These are phyloP conservation scores for Phyllostomus discolor DNA, from an alignment of 2,113 vertebrate genomes.

Conservation along the genomic window DNA sequence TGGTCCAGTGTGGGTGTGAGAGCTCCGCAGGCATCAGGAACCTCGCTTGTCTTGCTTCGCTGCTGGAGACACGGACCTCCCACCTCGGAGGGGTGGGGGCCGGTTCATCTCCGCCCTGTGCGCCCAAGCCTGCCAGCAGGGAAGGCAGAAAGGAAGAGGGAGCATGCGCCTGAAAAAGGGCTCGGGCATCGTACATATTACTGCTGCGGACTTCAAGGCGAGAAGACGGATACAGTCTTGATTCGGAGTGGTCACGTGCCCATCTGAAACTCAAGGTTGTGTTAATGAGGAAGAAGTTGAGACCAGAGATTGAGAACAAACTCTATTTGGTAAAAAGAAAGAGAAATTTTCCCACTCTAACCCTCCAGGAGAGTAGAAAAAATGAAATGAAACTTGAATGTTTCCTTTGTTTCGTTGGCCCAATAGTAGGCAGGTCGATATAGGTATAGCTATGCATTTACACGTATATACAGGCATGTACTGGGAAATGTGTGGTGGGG, in stretches of 20 bases:
- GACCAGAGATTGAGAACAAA: not conserved
- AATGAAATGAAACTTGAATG: not conserved
- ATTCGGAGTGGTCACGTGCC: not conserved
- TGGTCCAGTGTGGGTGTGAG: not conserved
- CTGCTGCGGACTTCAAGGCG: not conserved
- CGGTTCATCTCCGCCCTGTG: fast-evolving
- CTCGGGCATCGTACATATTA: not conserved
- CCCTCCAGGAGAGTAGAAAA: not conserved
- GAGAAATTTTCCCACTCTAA: no score
- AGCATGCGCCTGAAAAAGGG: no score
- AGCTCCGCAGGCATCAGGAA: not conserved
- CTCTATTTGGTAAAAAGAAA: not conserved
- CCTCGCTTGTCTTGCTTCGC: not conserved
- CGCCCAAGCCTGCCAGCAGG: not conserved
- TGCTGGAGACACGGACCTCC: not conserved
- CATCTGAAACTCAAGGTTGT: not conserved
- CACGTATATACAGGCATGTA: not conserved
- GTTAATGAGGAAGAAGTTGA: not conserved
- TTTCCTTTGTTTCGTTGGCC: not conserved
- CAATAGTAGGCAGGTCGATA: not conserved
- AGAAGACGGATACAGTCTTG: not conserved
- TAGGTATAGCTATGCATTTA: not conserved
- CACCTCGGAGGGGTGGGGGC: fast-evolving
- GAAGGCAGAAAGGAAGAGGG: not conserved
- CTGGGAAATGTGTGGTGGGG: no score